Base-by-base conservation (phyloP, 2,888 invertebrate species). In the Dryobota labecula region DNA sequence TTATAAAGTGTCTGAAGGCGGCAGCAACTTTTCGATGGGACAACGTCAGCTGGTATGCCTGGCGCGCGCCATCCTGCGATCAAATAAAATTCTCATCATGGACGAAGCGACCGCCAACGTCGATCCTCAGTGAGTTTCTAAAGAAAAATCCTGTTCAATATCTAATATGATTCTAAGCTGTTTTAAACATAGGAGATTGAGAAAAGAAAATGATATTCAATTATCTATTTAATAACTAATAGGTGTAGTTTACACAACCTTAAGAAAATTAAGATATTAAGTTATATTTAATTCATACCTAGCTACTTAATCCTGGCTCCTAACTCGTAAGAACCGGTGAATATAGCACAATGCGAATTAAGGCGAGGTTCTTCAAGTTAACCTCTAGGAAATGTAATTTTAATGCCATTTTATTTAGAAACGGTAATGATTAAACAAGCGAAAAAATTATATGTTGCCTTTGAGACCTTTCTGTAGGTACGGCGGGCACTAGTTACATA, bases 41-140 rank as follows among this genome's bases (percentile, higher is more conserved):
- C 98, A 98, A 89, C 94, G 98, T 43, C 98, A 98, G 90, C 94
- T 98, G 73, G 96, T 98, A 69, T 98, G 98, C 87, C 93, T 98
- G 70, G 98, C 98, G 0, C 95, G 98, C 70, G 98, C 98, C 0
- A 97, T 98, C 67, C 94, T 98, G 11, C 95, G 97, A 63, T 97
- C 97, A 73, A 98, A 98, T 89, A 97, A 95, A 73, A 97, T 98
- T 64, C 95, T 98, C 3, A 96, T 97, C 49, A 94, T 97, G 96
- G 97, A 97, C 80, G 97, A 97, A 88, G 97, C 96, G 11, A 96
- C 96, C 2, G 96, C 96, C 47, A 96, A 96, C 85, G 96, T 96
- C 1, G 97, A 97, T 86, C 96, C 96, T n/a, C 94, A 96, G 96
- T 97, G 89, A 96, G 97, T 95, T 27, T 38, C 57, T 36, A 47